These are phyloP conservation scores for Gastracanthus pulcherrimus DNA, from an alignment of 2,888 invertebrate genomes.

Conservation along the genomic window DNA sequence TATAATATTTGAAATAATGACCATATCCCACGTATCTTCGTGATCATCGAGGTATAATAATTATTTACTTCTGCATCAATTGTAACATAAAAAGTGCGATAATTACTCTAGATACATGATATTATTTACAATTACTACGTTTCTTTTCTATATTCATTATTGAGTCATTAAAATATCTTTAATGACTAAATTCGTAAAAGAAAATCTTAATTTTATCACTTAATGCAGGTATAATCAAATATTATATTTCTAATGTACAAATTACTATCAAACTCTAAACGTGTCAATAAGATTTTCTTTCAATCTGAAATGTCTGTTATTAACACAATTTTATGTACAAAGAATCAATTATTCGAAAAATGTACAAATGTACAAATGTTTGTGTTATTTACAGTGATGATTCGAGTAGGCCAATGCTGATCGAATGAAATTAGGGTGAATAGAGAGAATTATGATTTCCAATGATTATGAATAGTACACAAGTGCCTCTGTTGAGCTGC, in stretches of 20 bases:
- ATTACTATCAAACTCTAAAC: no score
- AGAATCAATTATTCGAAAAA: slow-evolving; percentile 40
- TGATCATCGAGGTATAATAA: slow-evolving; percentile 12
- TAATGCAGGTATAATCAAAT: neutral
- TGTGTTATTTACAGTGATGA: slow-evolving; percentile 56
- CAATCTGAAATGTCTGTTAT: slow-evolving; percentile 12
- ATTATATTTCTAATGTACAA: neutral
- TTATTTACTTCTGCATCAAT: slow-evolving; percentile 10
- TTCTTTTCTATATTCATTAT: neutral
- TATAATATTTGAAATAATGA: neutral
- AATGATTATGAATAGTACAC: slow-evolving; percentile 57
- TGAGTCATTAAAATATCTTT: slow-evolving; percentile 4
- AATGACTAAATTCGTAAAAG: slow-evolving; percentile 15
- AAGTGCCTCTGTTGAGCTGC: slow-evolving; percentile 56
- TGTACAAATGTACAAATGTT: slow-evolving; percentile 43
- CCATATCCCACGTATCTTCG: slow-evolving; percentile 29
- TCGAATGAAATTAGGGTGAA: slow-evolving; percentile 52
- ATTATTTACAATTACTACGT: slow-evolving; percentile 40
- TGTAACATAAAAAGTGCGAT: slow-evolving; percentile 33
- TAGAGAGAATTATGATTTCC: slow-evolving; percentile 51
- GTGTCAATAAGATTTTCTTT: slow-evolving; percentile 43
- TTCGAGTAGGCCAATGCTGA: slow-evolving; percentile 34
- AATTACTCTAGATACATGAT: slow-evolving; percentile 36
- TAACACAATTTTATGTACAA: slow-evolving; percentile 42
- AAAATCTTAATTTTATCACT: slow-evolving; percentile 22